Base-by-base conservation (phyloP, 2,888 invertebrate genomes). In the Tolmerus cingulatus region DNA sequence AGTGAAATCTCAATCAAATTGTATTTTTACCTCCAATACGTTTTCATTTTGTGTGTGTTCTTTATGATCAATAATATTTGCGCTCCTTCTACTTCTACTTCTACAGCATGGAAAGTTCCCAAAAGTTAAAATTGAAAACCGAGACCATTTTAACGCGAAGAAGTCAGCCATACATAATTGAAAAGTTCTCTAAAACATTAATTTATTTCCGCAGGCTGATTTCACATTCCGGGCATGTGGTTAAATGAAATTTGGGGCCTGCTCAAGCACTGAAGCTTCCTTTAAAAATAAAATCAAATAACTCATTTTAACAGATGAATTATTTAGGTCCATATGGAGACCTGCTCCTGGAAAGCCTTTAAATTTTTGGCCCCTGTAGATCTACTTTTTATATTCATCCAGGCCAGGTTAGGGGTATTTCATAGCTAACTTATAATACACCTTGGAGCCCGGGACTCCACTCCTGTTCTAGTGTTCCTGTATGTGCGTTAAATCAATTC, bases 401-500 rank as follows among this genome's bases (percentile, higher is more conserved):
- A 27, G 8, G 9, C 27, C 8, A 27, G 19, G 66, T 27, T 46
- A 14, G 12, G 66, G 9, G 66, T 12, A 66, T 27, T 23, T 66
- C 66, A 66, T 66, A 66, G 66, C 23, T 19, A 66, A 66, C 27
- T 27, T 66, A 66, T 23, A 19, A 66, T 66, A 66, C 66, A 27
- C 19, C 23, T 23, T 23, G 7, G 34, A 14, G 16, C 37, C 8
- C 40, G 30, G 51, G 51, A n/a, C 51, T n/a, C 51, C 40, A 37
- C 5, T 37, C 40, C 40, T 16, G 40, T 2, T 40, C 40, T 12
- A 12, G 8, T 40, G 40, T 40, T 40, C 9, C 43, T 76, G 76
- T 76, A 76, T 76, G 76, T 76, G 76, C 76, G 76, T 34, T 76
- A 76, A 37, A 76, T 76, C 76, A 76, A 76, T 76, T 30, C 76